Evolutionary conservation across 2,113 vertebrate genomes (phyloP).

Genomic region (Diphyllodes magnificus): DNA sequence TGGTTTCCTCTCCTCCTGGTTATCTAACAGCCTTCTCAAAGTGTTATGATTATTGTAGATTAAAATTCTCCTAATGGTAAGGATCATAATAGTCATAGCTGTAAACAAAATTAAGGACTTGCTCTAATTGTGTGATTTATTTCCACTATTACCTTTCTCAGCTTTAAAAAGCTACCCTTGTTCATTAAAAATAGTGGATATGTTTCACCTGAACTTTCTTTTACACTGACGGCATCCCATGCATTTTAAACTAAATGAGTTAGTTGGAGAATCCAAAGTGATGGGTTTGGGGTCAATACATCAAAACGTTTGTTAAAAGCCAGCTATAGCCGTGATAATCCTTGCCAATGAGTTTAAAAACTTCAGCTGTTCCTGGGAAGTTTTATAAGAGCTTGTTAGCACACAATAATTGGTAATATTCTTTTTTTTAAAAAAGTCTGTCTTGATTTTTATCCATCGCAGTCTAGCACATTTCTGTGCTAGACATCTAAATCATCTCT

Average conservation of each 20-base stretch:
- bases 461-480: conserved; percentile 26
- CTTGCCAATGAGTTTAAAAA: not conserved
- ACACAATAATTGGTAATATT: not conserved
- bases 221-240: not conserved
- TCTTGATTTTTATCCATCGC: not conserved
- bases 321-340: not conserved
- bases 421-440: not conserved
- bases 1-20: conserved; percentile 10
- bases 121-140: not conserved
- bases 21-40: not conserved
- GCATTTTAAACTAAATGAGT: not conserved
- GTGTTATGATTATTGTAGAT: conserved; percentile 20
- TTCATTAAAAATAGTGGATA: not conserved
- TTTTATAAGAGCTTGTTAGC: conserved; percentile 19
- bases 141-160: not conserved
- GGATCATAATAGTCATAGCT: not conserved
- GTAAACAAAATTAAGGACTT: not conserved
- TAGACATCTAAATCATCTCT: conserved; percentile 20
- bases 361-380: not conserved
- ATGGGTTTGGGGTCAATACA: not conserved
- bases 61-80: conserved; percentile 23
- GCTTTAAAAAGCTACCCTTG: not conserved
- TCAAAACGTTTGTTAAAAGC: not conserved
- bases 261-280: not conserved
- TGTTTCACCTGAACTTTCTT: not conserved